Percentiles rank a stretch among this genome's conserved stretches.
Evolutionary conservation across 2,797 vertebrate species (phyloP).

Genomic region (Sebastiscus albofasciatus): DNA sequence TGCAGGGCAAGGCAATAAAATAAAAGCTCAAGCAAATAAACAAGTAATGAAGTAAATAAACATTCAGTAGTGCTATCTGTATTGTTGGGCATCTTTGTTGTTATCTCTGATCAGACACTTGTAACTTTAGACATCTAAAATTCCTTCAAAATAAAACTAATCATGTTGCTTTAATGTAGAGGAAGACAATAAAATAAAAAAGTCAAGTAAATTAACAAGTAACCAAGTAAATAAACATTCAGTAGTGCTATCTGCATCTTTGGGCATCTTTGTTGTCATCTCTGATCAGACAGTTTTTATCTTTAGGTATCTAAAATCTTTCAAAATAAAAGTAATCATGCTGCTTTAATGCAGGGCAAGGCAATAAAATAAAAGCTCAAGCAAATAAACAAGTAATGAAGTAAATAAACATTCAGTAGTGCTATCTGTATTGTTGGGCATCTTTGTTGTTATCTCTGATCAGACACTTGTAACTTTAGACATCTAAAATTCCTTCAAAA

Average conservation of each 20-base stretch:
- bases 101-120: no score
- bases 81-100: no score
- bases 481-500: no score
- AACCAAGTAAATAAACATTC: no score
- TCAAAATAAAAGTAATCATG: background rate
- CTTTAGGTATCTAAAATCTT: background rate
- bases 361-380: background rate
- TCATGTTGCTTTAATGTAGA: no score
- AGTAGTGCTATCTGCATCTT: background rate
- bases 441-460: no score
- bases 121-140: no score
- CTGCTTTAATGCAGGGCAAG: background rate
- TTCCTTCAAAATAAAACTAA: no score
- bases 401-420: background rate
- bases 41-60: background rate
- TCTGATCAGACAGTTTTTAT: no score
- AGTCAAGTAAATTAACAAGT: background rate
- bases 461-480: no score
- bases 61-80: background rate
- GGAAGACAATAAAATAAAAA: background rate
- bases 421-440: no score
- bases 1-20: background rate
- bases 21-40: constrained; percentile 1
- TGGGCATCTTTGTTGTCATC: no score
- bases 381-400: constrained; percentile 1